Conservation (phyloP, 2,797 vertebrate genomes). For the Triplophysa yarkandensis region DNA sequence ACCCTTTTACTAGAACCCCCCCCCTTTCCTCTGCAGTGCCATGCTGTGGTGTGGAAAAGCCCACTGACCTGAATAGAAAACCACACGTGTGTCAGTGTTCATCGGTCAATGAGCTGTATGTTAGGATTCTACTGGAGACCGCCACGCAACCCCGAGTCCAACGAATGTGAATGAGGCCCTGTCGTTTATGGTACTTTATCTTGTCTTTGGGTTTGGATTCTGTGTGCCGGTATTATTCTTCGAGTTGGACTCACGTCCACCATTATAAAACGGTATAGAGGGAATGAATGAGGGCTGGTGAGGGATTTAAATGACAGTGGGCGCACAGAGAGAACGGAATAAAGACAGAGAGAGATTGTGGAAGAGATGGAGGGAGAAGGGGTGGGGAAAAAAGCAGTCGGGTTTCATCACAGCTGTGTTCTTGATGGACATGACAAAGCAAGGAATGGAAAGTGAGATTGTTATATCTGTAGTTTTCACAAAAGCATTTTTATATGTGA, state of each 20-base stretch:
- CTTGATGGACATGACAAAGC: slow-evolving; percentile 3
- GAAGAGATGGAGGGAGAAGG: slow-evolving; percentile 5
- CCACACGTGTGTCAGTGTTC: slow-evolving; percentile 66
- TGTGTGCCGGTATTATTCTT: slow-evolving; percentile 15
- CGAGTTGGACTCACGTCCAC: background rate
- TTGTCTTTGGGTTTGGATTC: background rate
- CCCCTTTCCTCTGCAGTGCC: slow-evolving; percentile 36
- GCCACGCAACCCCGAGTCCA: slow-evolving; percentile 3
- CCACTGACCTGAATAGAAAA: slow-evolving; percentile 76
- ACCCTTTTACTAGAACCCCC: slow-evolving; percentile 45
- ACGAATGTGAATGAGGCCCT: background rate
- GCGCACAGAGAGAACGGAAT: slow-evolving; percentile 24
- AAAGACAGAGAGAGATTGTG: slow-evolving; percentile 29
- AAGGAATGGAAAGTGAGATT: background rate
- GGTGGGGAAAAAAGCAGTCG: background rate
- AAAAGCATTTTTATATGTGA: background rate
- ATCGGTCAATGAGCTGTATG: slow-evolving; percentile 63
- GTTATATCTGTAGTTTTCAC: background rate
- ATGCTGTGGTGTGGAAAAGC: slow-evolving; percentile 62
- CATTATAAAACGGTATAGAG: slow-evolving; percentile 22
- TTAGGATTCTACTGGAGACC: slow-evolving; percentile 55
- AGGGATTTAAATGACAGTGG: slow-evolving; percentile 26
- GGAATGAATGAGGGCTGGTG: slow-evolving; percentile 16
- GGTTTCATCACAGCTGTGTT: slow-evolving; percentile 34
- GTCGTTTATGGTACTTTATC: background rate